Conservation (phyloP, 2,797 vertebrate genomes). For the Arrhamphus sclerolepis region DNA sequence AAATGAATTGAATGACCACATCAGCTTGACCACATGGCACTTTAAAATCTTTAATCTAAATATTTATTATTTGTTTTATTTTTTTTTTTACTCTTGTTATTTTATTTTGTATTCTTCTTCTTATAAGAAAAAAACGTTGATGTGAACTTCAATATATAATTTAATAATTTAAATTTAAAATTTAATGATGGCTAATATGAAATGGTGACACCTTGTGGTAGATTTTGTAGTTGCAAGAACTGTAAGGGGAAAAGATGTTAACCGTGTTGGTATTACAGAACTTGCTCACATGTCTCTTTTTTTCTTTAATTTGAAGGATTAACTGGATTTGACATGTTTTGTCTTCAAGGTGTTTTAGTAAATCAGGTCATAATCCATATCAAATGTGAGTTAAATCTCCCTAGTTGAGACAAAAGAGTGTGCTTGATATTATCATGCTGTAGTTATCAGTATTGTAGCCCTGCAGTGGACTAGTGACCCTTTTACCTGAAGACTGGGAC, state of each 20-base stretch:
- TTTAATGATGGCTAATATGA: background rate
- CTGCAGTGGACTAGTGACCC: slow-evolving; percentile 5
- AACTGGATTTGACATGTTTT: background rate
- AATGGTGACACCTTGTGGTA: slow-evolving; percentile 60
- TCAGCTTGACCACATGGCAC: too few species aligned
- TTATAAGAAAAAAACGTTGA: background rate
- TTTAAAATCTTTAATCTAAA: too few species aligned
- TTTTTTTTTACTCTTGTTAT: too few species aligned
- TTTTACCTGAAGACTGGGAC: too few species aligned
- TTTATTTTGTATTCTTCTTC: background rate
- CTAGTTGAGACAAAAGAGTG: background rate
- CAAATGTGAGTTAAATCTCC: slow-evolving; percentile 31
- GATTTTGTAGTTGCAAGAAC: slow-evolving; percentile 36
- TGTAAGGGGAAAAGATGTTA: too few species aligned
- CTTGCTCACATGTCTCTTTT: too few species aligned
- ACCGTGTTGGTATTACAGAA: too few species aligned
- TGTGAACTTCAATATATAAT: background rate
- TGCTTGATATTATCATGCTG: rapidly evolving
- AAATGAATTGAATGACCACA: too few species aligned
- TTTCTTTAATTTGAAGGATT: too few species aligned
- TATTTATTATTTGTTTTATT: too few species aligned
- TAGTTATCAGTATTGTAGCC: background rate
- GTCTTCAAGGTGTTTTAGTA: slow-evolving; percentile 23
- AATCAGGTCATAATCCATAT: slow-evolving; percentile 8
- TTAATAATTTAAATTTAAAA: background rate